Evolutionary conservation across 2,888 invertebrate genomes (phyloP), one percentile per base, ranked within the genome.

Genomic region (Acleris laterana): DNA sequence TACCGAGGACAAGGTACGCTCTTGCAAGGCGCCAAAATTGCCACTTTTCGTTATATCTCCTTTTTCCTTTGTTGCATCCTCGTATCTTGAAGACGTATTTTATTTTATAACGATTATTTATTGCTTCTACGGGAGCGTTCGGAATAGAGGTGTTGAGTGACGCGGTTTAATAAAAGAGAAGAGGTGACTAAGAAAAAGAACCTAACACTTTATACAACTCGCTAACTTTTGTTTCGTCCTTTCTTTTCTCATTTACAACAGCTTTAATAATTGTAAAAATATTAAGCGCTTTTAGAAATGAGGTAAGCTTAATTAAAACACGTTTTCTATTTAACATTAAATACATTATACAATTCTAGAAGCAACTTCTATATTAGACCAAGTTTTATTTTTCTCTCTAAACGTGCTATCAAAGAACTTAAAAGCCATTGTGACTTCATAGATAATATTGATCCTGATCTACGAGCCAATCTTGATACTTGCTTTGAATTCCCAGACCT

Each of bases 11-110:
- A 73, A 74, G 78, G 73, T 77, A 81, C 80, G 80, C 84, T 82
- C 78, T 78, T 74, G 76, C 80, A 77, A 76, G 79, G 82, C 81
- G 80, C 80, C 77, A 84, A 88, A 88, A 89, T 89, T 89, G 89
- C 85, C 87, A 87, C 86, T 87, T 87, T 85, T 81, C 79, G 80
- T 79, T 80, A 79, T 82, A 85, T 84, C 78, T 82, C 77, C 76
- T 78, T 80, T 78, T 79, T 80, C 79, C 81, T 82, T 85, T 83
- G 81, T 82, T 81, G 83, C 75, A 74, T 73, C 74, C 73, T 71
- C 80, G 79, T 82, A 77, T 80, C 77, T 80, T 78, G 78, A 82
- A 81, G 80, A 73, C 79, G 78, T 85, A 79, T 82, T 82, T 79
- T 84, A 82, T 81, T 83, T 77, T 78, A 75, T 78, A 80, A 77